These are phyloP conservation scores for Anticlea derivata DNA, from an alignment of 2,888 invertebrate genomes.

Conservation along the genomic window DNA sequence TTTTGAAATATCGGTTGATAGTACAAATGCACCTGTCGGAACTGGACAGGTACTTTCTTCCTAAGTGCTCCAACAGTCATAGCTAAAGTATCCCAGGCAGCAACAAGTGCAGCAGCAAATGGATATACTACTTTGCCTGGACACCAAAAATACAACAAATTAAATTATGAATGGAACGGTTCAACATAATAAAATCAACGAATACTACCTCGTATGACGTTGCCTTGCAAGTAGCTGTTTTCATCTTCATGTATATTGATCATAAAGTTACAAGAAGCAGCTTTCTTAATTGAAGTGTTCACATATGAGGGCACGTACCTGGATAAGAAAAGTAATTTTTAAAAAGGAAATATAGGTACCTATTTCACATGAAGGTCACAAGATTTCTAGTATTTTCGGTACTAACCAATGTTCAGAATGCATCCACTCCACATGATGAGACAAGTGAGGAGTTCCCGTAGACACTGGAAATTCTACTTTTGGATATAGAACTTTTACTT, in stretches of 20 bases:
- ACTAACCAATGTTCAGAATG: slow-evolving; percentile 87
- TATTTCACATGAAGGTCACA: too few relatives aligned
- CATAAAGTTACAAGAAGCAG: slow-evolving; percentile 8
- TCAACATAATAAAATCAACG: background rate
- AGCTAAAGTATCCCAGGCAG: slow-evolving; percentile 88
- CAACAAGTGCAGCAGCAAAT: slow-evolving; percentile 88
- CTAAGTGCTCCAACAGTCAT: slow-evolving; percentile 77
- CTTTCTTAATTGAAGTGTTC: background rate
- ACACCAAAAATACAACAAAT: background rate
- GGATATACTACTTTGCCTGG: slow-evolving; percentile 87
- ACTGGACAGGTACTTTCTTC: slow-evolving; percentile 87
- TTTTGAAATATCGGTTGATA: slow-evolving; percentile 83
- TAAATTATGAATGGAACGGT: background rate
- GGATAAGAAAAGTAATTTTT: background rate
- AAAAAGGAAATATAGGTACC: background rate
- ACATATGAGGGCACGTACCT: background rate
- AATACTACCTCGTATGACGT: slow-evolving; percentile 6
- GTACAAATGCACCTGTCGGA: slow-evolving; percentile 82
- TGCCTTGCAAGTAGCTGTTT: slow-evolving; percentile 7
- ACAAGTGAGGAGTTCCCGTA: slow-evolving; percentile 90
- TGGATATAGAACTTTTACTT: slow-evolving; percentile 88
- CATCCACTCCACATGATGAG: slow-evolving; percentile 92
- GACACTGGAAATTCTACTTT: slow-evolving; percentile 90
- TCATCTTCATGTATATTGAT: slow-evolving; percentile 12
- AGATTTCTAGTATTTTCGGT: background rate